Conservation (phyloP, 2,888 invertebrate species). For the Volucella inanis region DNA sequence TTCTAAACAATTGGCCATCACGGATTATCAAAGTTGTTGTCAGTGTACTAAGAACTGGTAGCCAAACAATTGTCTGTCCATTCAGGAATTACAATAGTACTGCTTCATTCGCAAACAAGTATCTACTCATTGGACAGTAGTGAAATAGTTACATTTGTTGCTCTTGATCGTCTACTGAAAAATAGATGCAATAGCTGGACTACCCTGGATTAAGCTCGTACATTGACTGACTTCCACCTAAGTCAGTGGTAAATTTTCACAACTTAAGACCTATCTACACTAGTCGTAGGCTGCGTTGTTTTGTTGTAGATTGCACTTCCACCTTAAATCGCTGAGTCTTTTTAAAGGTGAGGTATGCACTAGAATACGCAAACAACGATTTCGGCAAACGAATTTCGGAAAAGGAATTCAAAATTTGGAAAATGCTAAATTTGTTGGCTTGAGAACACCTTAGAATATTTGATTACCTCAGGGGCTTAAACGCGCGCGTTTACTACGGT, state of each 20-base stretch:
- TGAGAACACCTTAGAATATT: slow-evolving; percentile 52
- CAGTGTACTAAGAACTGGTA: slow-evolving; percentile 41
- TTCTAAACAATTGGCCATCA: slow-evolving; percentile 62
- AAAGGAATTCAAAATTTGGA: slow-evolving; percentile 15
- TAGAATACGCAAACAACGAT: background rate
- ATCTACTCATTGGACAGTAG: slow-evolving; percentile 8
- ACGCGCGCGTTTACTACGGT: too few relatives aligned
- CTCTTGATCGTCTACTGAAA: background rate
- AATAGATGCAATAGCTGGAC: background rate
- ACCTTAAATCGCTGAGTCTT: background rate
- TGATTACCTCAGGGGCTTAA: slow-evolving; percentile 24
- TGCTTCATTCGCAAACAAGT: slow-evolving; percentile 12
- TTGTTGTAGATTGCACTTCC: background rate
- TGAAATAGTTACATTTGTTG: background rate
- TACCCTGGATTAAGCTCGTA: slow-evolving; percentile 31
- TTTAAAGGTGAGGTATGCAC: background rate
- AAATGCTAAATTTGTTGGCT: slow-evolving; percentile 27
- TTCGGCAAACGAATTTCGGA: slow-evolving; percentile 6
- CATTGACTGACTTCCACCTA: slow-evolving; percentile 19
- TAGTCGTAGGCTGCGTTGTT: too few relatives aligned
- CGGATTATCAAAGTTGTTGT: slow-evolving; percentile 51
- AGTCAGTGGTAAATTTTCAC: background rate
- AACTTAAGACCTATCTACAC: too few relatives aligned
- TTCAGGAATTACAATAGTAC: slow-evolving; percentile 5
- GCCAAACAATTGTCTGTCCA: background rate